Percentiles rank a stretch among this genome's conserved stretches.
Conservation (phyloP, 2,797 vertebrate species). For the Liparis tanakae region DNA sequence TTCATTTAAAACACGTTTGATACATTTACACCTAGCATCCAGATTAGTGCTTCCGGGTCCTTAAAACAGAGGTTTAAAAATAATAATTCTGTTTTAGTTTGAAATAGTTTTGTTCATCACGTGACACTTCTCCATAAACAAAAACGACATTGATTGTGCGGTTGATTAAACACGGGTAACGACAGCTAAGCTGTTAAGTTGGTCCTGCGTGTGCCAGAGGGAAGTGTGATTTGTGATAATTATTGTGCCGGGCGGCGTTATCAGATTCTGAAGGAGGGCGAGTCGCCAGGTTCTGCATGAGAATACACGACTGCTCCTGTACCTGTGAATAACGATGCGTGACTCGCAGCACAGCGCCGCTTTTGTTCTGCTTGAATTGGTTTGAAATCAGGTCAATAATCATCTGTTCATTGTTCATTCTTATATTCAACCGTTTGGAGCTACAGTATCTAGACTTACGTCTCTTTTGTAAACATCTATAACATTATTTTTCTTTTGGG, state of each 20-base stretch:
- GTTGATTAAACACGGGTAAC: background rate
- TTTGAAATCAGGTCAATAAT: constrained; percentile 14
- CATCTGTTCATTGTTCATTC: background rate
- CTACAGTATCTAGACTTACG: no score
- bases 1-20: background rate
- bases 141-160: background rate
- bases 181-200: background rate
- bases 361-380: constrained; percentile 27
- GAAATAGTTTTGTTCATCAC: background rate
- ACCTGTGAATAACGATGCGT: constrained; percentile 7
- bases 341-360: constrained; percentile 19
- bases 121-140: background rate
- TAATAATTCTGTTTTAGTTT: background rate
- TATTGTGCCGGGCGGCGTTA: background rate
- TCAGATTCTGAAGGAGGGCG: constrained; percentile 16
- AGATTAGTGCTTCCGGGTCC: background rate
- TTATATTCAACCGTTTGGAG: background rate
- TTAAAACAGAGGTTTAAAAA: background rate
- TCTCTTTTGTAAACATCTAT: background rate
- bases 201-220: background rate
- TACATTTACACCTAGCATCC: background rate
- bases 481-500: background rate
- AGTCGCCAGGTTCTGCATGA: constrained; percentile 32
- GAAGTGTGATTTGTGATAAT: background rate
- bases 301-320: constrained; percentile 1